phyloP scores from a whole-genome alignment of 2,888 invertebrate genomes.

The Tridacna gigas region DNA sequence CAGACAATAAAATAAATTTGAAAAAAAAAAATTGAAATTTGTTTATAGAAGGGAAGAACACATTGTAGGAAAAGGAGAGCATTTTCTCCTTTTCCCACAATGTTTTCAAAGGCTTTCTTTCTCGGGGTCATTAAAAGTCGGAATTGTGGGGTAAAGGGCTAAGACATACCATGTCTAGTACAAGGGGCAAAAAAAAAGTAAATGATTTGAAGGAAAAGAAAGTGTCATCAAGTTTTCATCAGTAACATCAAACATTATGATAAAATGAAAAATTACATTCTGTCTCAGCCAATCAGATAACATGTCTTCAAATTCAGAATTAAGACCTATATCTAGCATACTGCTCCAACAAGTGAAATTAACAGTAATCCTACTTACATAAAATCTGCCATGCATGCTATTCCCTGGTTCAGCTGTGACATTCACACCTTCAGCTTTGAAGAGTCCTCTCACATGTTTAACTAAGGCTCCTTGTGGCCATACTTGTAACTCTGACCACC shows the following conservation, averaged over 20 bases:
- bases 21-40: background rate
- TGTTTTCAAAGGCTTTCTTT: no score
- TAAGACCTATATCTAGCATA: background rate
- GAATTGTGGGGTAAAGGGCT: no score
- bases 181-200: no score
- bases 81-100: background rate
- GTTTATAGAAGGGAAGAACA: background rate
- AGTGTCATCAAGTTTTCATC: no score
- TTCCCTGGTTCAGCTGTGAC: slow-evolving; percentile 96
- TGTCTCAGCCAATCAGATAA: no score
- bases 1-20: no score
- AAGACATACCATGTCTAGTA: no score
- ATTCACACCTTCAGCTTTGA: slow-evolving; percentile 91
- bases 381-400: slow-evolving; percentile 92
- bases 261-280: no score
- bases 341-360: background rate
- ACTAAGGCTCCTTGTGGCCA: slow-evolving; percentile 92
- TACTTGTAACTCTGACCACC: slow-evolving; percentile 88
- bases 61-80: background rate
- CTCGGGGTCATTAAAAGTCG: no score
- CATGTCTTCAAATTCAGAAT: background rate
- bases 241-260: no score
- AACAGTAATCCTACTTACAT: slow-evolving; percentile 88
- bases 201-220: no score
- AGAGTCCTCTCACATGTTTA: slow-evolving; percentile 90